A percentile compares a stretch with the other conserved stretches of the same genome.
phyloP scores from a whole-genome alignment of 1,140 invertebrate genomes.

The Ceratina calcarata region DNA sequence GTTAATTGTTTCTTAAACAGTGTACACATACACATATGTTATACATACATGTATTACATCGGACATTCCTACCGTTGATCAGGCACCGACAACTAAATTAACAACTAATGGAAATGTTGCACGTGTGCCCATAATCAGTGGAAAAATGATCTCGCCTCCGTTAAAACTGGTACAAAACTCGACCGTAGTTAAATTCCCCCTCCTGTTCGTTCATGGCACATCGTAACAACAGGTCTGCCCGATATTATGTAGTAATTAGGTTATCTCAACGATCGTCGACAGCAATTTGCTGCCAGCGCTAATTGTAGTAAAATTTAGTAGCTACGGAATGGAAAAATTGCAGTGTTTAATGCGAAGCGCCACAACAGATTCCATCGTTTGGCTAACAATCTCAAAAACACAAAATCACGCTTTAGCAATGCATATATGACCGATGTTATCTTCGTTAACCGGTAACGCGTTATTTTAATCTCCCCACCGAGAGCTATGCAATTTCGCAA shows the following conservation, averaged over 20 bases:
- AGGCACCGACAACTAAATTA: slow-evolving; percentile 76
- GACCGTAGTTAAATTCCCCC: slow-evolving; percentile 51
- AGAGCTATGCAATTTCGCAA: not conserved
- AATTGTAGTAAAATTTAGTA: slow-evolving; percentile 53
- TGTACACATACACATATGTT: slow-evolving; percentile 39
- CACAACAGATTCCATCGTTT: slow-evolving; percentile 23
- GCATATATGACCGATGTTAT: slow-evolving; percentile 25
- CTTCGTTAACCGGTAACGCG: not conserved
- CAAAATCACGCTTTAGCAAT: slow-evolving; percentile 4
- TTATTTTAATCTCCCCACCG: slow-evolving; percentile 22
- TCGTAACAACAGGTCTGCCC: slow-evolving; percentile 39
- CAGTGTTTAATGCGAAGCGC: slow-evolving; percentile 39
- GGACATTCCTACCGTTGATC: slow-evolving; percentile 53
- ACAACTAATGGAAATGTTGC: slow-evolving; percentile 78
- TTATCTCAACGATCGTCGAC: slow-evolving; percentile 46
- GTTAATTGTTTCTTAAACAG: slow-evolving; percentile 73
- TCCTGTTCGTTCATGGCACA: slow-evolving; percentile 13
- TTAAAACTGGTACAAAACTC: slow-evolving; percentile 48
- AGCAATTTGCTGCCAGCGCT: slow-evolving; percentile 40
- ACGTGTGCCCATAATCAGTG: slow-evolving; percentile 60
- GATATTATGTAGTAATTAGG: slow-evolving; percentile 54
- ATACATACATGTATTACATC: slow-evolving; percentile 39
- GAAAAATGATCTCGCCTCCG: slow-evolving; percentile 63
- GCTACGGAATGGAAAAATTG: slow-evolving; percentile 43
- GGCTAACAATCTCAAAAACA: slow-evolving; percentile 14